phyloP scores from a whole-genome alignment of 1,140 invertebrate species.

The Lordiphosa clarofinis region DNA sequence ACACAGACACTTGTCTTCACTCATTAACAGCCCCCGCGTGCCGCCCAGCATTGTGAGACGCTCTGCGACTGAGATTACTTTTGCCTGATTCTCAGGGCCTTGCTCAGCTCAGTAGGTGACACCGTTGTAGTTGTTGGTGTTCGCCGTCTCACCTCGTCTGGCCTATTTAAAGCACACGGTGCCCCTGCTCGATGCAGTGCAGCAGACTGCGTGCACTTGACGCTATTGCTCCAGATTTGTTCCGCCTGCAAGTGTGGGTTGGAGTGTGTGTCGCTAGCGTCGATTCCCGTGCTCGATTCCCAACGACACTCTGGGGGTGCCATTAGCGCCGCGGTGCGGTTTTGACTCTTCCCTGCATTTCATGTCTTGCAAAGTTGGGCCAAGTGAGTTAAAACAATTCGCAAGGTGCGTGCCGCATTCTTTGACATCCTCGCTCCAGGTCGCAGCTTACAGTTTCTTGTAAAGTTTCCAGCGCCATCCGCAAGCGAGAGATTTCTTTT shows the following conservation, averaged over 20 bases:
- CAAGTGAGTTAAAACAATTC: conserved; percentile 62
- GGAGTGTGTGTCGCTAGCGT: conserved; percentile 6
- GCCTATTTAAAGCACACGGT: conserved; percentile 38
- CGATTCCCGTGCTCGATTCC: background rate
- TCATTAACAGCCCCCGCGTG: conserved; percentile 59
- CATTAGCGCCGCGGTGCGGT: conserved; percentile 51
- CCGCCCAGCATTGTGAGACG: conserved; percentile 32
- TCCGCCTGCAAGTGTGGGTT: conserved; percentile 4
- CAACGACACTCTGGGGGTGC: conserved; percentile 48
- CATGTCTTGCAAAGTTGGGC: conserved; percentile 48
- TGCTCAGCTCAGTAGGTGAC: conserved; percentile 62
- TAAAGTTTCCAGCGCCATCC: conserved; percentile 25
- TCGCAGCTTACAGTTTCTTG: conserved; percentile 15
- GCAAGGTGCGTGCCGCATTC: conserved; percentile 33
- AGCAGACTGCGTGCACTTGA: conserved; percentile 66
- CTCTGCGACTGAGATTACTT: conserved; percentile 60
- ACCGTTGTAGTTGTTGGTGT: conserved; percentile 48
- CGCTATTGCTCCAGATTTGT: conserved; percentile 62
- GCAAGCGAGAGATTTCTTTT: conserved; percentile 26
- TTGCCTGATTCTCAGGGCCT: conserved; percentile 36
- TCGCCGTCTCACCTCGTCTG: conserved; percentile 43
- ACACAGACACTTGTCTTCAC: conserved; percentile 39
- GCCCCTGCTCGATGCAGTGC: conserved; percentile 33
- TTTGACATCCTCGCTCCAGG: conserved; percentile 19
- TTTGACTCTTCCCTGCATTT: conserved; percentile 16